Evolutionary conservation across 2,888 invertebrate species (phyloP).

Genomic region (Drosophila parthenogenetica): DNA sequence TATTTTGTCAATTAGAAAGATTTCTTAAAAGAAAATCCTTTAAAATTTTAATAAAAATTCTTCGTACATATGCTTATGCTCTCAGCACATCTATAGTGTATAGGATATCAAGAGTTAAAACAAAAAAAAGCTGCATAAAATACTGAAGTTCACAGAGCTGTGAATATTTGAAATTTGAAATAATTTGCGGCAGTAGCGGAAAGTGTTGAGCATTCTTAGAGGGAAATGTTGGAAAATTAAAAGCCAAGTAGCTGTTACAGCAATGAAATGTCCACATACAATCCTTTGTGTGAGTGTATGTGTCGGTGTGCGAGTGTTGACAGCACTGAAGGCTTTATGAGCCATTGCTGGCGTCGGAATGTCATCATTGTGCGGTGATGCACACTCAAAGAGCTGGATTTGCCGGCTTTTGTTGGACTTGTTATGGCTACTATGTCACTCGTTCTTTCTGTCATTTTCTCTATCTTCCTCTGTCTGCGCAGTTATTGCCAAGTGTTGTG

Average conservation of each 20-base stretch:
- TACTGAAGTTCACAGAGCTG: slow-evolving; percentile 24
- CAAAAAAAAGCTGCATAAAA: slow-evolving; percentile 13
- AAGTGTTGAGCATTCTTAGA: slow-evolving; percentile 42
- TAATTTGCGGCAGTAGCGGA: slow-evolving; percentile 46
- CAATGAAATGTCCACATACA: slow-evolving; percentile 41
- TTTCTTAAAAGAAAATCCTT: no score
- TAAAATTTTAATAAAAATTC: not conserved
- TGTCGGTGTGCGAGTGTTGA: slow-evolving; percentile 15
- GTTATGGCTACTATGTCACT: slow-evolving; percentile 38
- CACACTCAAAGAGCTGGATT: slow-evolving; percentile 40
- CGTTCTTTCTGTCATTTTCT: not conserved
- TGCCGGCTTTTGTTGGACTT: slow-evolving; percentile 54
- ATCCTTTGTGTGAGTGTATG: not conserved
- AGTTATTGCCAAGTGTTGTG: slow-evolving; percentile 22
- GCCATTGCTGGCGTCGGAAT: slow-evolving; percentile 82
- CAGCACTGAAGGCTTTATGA: slow-evolving; percentile 81
- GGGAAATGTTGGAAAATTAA: slow-evolving; percentile 70
- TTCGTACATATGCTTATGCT: not conserved
- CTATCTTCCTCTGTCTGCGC: slow-evolving; percentile 3
- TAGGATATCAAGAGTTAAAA: not conserved
- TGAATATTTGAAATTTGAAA: slow-evolving; percentile 52
- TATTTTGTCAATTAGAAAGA: no score
- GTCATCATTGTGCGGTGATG: slow-evolving; percentile 62
- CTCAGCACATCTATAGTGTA: not conserved
- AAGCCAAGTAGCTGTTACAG: slow-evolving; percentile 62